phyloP scores from a whole-genome alignment of 2,888 invertebrate species.

The Salpingus planirostris region DNA sequence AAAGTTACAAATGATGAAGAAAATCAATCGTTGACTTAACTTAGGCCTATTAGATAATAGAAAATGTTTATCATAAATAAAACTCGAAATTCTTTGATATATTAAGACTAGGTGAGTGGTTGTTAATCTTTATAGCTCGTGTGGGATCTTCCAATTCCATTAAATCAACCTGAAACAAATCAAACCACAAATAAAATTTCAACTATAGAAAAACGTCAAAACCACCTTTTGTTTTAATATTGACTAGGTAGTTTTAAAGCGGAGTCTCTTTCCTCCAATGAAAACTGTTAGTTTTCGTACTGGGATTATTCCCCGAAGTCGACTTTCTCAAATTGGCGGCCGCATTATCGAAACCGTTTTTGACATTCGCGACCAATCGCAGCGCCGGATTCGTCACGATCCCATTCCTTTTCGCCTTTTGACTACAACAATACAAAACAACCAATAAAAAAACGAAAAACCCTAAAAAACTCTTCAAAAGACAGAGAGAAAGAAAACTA shows the following conservation, averaged over 20 bases:
- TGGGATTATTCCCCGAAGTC: constrained; percentile 51
- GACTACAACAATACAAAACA: constrained; percentile 19
- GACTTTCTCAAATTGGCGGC: constrained; percentile 55
- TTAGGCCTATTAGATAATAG: constrained; percentile 12
- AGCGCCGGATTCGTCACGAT: constrained; percentile 82
- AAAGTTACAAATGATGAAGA: too few species aligned
- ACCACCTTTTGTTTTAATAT: constrained; percentile 29
- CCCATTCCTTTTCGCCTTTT: constrained; percentile 70
- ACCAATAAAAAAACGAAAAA: background rate
- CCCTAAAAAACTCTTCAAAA: background rate
- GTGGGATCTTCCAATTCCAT: constrained; percentile 19
- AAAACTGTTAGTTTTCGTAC: constrained; percentile 65
- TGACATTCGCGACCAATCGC: constrained; percentile 68
- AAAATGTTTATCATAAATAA: constrained; percentile 15
- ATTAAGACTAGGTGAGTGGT: constrained; percentile 32
- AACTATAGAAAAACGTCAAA: constrained; percentile 7
- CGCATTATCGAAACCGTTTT: constrained; percentile 60
- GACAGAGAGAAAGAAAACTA: constrained; percentile 8
- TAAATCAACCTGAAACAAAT: constrained; percentile 20
- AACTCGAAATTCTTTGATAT: constrained; percentile 29
- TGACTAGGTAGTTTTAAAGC: constrained; percentile 35
- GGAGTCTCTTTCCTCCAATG: constrained; percentile 84
- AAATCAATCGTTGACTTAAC: constrained; percentile 12
- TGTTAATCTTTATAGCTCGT: constrained; percentile 22
- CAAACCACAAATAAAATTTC: constrained; percentile 2